Base-by-base conservation (phyloP, 2,888 invertebrate genomes). In the Bedellia somnulentella region DNA sequence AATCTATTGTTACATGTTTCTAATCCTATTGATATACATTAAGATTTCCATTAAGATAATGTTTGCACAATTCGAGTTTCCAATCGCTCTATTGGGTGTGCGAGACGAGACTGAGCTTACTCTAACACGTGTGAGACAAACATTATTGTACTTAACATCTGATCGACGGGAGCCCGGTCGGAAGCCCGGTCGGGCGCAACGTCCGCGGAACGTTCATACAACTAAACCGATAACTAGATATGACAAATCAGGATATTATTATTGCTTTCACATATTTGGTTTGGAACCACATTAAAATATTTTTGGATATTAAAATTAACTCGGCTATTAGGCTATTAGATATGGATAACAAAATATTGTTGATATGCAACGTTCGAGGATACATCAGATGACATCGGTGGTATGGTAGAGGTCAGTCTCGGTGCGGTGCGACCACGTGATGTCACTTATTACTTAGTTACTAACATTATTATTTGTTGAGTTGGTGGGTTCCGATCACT, bases 331-430 rank as follows among this genome's bases (percentile, higher is more conserved):
- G 18, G 9, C 9, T 6, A 18, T 9, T 18, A 18, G 9, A 18
- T 18, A 18, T 18, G 18, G 5, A 18, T 18, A 12, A 16, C 18
- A 70, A 73, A 67, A 71, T 75, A 68, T 73, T 62, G 59, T 63
- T 61, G 73, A 75, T 75, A 75, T 75, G 73, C 71, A 71, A 70
- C 70, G 71, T 75, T 73, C 51, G 59, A 52, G 66, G 62, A 64
- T 70, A 61, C 62, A 62, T 54, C 48, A 60, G 51, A 56, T 66
- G 67, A 64, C 64, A 61, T 68, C 71, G 73, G 73, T 71, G 73
- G 73, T 70, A 64, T 48, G 14, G 11, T 16, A 53, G 48, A 35
- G 45, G 46, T 66, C 66, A 70, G 68, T 68, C 67, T 68, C 53
- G 47, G 51, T 46, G 45, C 43, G 45, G 45, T 46, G 43, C 44